Percentiles rank a stretch among this genome's conserved stretches.
These are phyloP conservation scores for Calliopsis andreniformis DNA, from an alignment of 1,140 invertebrate genomes.

Conservation along the genomic window DNA sequence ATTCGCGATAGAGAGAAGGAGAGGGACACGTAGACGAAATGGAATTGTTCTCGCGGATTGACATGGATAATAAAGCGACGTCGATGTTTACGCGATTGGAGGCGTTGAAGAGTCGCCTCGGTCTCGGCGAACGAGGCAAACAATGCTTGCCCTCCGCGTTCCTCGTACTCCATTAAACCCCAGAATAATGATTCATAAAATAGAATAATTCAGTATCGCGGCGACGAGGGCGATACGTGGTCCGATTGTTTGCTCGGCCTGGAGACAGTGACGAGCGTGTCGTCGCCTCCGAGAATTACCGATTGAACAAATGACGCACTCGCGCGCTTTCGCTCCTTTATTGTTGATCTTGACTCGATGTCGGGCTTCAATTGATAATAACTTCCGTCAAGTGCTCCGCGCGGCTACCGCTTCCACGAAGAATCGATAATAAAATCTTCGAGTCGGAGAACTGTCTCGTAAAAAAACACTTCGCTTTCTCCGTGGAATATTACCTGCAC, in stretches of 20 bases:
- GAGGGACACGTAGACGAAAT: slow-evolving; percentile 3
- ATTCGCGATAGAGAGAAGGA: no score
- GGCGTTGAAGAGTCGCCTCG: background rate
- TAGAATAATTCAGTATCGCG: slow-evolving; percentile 7
- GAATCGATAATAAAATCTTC: no score
- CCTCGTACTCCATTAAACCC: slow-evolving; percentile 16
- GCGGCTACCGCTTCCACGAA: no score
- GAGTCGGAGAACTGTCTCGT: no score
- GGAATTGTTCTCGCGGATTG: slow-evolving; percentile 54
- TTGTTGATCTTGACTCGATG: background rate
- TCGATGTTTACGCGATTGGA: slow-evolving; percentile 34
- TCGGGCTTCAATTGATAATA: background rate
- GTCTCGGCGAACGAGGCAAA: slow-evolving; percentile 6
- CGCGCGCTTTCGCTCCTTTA: background rate
- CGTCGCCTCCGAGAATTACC: background rate
- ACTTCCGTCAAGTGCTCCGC: background rate
- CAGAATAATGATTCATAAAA: slow-evolving; percentile 9
- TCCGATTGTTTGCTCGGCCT: background rate
- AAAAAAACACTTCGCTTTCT: no score
- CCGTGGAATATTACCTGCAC: no score
- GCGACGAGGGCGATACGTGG: background rate
- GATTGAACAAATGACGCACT: background rate
- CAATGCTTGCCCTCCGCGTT: slow-evolving; percentile 9
- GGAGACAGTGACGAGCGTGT: background rate
- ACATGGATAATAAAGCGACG: slow-evolving; percentile 52